Evolutionary conservation across 1,140 invertebrate species (phyloP), one percentile per base, ranked within the genome.

Genomic region (Drusus annulatus): DNA sequence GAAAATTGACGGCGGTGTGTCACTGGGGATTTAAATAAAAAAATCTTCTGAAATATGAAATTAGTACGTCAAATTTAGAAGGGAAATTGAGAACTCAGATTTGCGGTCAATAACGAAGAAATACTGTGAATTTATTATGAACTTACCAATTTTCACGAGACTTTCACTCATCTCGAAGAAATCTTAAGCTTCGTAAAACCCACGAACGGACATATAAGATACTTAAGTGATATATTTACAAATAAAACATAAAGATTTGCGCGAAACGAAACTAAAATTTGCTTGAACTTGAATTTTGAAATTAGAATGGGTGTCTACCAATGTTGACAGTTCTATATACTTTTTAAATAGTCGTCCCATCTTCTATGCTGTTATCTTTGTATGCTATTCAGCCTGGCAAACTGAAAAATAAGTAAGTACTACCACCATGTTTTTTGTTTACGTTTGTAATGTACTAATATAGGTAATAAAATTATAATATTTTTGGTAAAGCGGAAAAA

Each of bases 221-320:
- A 21, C 13, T 8, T 63, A 25, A 56, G n/a, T 5, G 19, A 56
- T 17, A 56, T 56, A 56, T 56, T 56, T 56, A 17, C 19, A 45
- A 45, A 17, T 56, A 56, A 56, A 56, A n/a, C 54, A 56, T 56
- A 13, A 56, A n/a, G 54, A 21, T 56, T 56, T 17, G n/a, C 54
- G 10, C 7, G 54, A 17, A 56, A 56, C 5, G 10, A 56, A 56
- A 63, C 15, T 63, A 15, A 69, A 45, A 69, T 69, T 45, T 23
- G 10, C 19, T 13, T 73, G 69, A 73, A 73, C 69, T 73, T 73
- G 69, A 73, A 73, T 23, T 73, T 73, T 73, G 69, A 73, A 73
- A 52, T 17, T 51, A 25, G 50, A 73, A 52, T 73, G 69, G 69
- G 69, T 73, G 69, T 73, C 69, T 73, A 52, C 69, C 69, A 54